These are phyloP conservation scores for Catharus ustulatus DNA, from an alignment of 2,797 vertebrate species.

Conservation along the genomic window DNA sequence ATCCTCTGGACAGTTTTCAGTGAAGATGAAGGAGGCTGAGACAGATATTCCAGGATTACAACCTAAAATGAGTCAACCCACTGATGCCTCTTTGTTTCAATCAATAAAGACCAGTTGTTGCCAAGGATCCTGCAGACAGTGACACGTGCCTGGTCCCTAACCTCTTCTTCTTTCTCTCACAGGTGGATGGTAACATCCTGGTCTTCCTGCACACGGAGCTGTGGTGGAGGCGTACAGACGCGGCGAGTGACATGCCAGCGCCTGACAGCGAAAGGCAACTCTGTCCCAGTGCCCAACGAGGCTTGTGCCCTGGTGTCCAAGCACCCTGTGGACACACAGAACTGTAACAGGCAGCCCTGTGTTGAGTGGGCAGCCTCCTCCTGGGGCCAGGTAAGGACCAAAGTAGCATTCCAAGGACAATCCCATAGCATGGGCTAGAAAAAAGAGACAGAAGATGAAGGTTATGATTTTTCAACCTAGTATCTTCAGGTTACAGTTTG, in stretches of 20 bases:
- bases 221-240: constrained; percentile 87
- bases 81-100: not conserved
- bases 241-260: constrained; percentile 86
- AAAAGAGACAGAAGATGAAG: not conserved
- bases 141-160: not conserved
- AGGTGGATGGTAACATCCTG: constrained; percentile 91
- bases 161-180: not conserved
- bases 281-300: constrained; percentile 73
- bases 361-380: constrained; percentile 83
- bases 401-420: not conserved
- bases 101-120: not conserved
- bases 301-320: constrained; percentile 81
- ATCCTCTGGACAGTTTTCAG: not conserved
- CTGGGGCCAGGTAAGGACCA: constrained; percentile 81
- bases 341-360: constrained; percentile 86
- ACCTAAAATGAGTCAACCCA: not conserved
- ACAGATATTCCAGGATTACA: not conserved
- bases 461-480: not conserved
- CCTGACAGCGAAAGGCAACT: constrained; percentile 76
- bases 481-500: not conserved
- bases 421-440: not conserved
- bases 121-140: not conserved
- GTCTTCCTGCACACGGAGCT: constrained; percentile 87
- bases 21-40: not conserved
- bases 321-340: constrained; percentile 83